phyloP scores from a whole-genome alignment of 2,113 vertebrate species.

The Gallinago paraguaiae region DNA sequence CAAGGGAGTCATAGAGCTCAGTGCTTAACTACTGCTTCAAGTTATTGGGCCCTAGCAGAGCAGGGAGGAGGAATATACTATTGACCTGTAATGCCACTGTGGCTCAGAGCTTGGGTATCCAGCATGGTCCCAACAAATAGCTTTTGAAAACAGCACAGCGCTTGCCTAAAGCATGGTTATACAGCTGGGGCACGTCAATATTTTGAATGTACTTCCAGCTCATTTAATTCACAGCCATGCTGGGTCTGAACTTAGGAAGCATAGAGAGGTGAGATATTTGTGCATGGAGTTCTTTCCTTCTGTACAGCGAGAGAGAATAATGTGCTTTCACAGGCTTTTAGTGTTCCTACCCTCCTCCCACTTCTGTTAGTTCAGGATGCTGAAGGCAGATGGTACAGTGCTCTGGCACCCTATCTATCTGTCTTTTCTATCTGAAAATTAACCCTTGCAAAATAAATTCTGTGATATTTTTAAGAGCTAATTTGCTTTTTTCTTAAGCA shows the following conservation, averaged over 20 bases:
- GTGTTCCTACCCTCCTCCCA: conserved; percentile 59
- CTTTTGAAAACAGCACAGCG: not conserved
- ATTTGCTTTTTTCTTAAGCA: not conserved
- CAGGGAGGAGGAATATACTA: not conserved
- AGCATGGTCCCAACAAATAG: not conserved
- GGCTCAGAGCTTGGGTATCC: not conserved
- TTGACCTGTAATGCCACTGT: not conserved
- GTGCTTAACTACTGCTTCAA: not conserved
- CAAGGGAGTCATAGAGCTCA: not conserved
- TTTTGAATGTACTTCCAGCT: not conserved
- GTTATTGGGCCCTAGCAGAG: not conserved
- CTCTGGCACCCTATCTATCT: not conserved
- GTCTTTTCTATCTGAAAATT: not conserved
- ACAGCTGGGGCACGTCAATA: not conserved
- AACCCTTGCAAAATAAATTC: not conserved
- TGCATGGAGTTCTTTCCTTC: conserved; percentile 20
- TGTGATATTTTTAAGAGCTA: not conserved
- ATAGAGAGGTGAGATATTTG: not conserved
- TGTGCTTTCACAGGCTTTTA: conserved; percentile 30
- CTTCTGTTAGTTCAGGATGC: conserved; percentile 48
- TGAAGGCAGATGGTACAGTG: conserved; percentile 47
- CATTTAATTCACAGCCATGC: not conserved
- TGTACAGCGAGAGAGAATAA: conserved; percentile 15
- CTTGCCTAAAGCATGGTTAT: not conserved
- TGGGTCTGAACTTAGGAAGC: not conserved